Conservation (phyloP, 1,140 invertebrate species). For the Aphis gossypii region DNA sequence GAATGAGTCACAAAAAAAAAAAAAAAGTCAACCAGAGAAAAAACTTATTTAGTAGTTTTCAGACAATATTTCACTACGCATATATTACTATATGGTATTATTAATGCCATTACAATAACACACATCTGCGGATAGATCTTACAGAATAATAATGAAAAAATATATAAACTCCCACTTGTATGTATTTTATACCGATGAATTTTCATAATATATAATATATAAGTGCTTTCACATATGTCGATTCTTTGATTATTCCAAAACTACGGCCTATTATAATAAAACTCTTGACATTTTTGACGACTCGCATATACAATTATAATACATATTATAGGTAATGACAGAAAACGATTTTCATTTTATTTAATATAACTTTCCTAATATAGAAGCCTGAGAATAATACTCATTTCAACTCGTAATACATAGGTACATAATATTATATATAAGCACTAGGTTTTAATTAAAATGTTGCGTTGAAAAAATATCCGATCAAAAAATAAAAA, state of each 20-base stretch:
- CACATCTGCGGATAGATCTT: background rate
- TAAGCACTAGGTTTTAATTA: background rate
- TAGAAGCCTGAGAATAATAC: background rate
- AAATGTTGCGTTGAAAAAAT: background rate
- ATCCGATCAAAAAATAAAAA: background rate
- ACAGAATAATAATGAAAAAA: background rate
- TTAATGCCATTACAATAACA: background rate
- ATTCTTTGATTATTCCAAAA: background rate
- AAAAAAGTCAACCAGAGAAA: background rate
- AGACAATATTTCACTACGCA: background rate
- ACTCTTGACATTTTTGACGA: too few species aligned
- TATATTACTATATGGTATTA: background rate
- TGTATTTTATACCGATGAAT: background rate
- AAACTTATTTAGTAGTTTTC: slow-evolving; percentile 10
- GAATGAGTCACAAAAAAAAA: background rate
- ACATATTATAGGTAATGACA: background rate
- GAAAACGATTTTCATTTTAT: background rate
- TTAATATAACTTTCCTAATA: background rate
- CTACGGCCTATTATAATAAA: background rate
- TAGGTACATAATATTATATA: too few species aligned
- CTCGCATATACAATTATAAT: background rate
- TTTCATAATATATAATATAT: background rate
- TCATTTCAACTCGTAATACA: background rate
- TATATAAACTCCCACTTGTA: background rate
- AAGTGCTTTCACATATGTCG: background rate